These are phyloP conservation scores for Incurvaria masculella DNA, from an alignment of 2,888 invertebrate species.

Conservation along the genomic window DNA sequence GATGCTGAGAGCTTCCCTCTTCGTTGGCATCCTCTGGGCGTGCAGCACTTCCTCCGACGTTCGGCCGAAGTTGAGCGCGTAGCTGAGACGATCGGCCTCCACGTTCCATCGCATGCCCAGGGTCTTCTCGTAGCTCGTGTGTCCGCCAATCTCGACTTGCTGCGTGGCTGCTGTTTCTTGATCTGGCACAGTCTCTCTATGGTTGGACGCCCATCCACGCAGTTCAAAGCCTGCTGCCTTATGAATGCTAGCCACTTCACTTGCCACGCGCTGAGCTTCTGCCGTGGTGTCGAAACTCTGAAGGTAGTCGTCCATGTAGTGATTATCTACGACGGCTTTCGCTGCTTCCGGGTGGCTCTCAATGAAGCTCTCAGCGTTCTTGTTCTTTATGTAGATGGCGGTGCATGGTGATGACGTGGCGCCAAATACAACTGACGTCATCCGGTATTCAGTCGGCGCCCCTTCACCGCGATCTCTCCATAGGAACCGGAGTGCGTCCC, in stretches of 20 bases:
- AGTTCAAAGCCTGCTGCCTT: constrained; percentile 6
- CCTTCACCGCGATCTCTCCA: too few relatives aligned
- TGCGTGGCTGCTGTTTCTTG: neutral
- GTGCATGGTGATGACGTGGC: too few relatives aligned
- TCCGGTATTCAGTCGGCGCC: too few relatives aligned
- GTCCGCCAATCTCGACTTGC: constrained; percentile 3
- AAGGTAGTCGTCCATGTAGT: constrained; percentile 16
- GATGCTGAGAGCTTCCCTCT: constrained; percentile 16
- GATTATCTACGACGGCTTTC: too few relatives aligned
- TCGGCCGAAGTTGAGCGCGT: constrained; percentile 11
- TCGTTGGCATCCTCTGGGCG: constrained; percentile 14
- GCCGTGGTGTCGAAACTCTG: constrained; percentile 15
- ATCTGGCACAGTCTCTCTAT: neutral
- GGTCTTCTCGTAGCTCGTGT: constrained; percentile 9
- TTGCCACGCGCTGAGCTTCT: constrained; percentile 12
- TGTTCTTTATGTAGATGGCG: neutral
- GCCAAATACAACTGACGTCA: too few relatives aligned
- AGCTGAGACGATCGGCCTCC: constrained; percentile 12
- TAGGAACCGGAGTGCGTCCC: too few relatives aligned
- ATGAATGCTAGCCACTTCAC: constrained; percentile 5
- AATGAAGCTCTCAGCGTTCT: neutral
- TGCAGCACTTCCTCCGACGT: constrained; percentile 11
- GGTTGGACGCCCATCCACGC: constrained; percentile 7
- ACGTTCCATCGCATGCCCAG: constrained; percentile 18
- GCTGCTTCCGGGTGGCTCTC: constrained; percentile 9